Evolutionary conservation across 2,888 invertebrate species (phyloP).

Genomic region (Ceramica pisi): DNA sequence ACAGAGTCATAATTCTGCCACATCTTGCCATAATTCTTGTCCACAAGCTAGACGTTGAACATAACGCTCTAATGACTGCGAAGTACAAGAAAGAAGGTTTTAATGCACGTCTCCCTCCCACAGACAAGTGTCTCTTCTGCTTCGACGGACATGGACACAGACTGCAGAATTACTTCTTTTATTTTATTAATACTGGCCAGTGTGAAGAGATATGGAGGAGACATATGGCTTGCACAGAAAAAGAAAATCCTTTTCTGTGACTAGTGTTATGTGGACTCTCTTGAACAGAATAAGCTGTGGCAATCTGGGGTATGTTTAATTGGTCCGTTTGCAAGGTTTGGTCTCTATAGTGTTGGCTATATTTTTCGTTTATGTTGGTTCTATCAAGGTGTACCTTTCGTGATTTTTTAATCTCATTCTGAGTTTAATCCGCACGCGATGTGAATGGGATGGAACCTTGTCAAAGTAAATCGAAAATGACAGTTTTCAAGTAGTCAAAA

Average conservation of each 20-base stretch:
- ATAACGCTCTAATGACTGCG: conserved; percentile 71
- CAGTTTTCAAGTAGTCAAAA: too few relatives aligned
- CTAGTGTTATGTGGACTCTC: conserved; percentile 23
- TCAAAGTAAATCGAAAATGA: too few relatives aligned
- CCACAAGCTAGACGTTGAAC: conserved; percentile 53
- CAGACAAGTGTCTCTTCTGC: conserved; percentile 60
- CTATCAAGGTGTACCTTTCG: not conserved
- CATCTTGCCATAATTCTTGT: conserved; percentile 31
- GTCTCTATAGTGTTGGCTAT: not conserved
- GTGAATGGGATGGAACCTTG: too few relatives aligned
- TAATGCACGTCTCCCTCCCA: conserved; percentile 62
- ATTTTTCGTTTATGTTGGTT: conserved; percentile 5
- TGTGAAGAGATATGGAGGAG: conserved; percentile 21
- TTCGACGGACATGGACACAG: conserved; percentile 41
- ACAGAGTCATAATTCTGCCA: conserved; percentile 1
- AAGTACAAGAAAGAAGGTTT: conserved; percentile 69
- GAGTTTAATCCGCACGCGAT: too few relatives aligned
- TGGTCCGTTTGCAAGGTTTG: not conserved
- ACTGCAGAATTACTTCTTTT: conserved; percentile 24
- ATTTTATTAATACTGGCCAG: conserved; percentile 54
- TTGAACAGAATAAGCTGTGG: not conserved
- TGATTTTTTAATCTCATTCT: too few relatives aligned
- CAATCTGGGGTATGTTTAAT: not conserved
- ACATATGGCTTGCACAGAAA: conserved; percentile 31
- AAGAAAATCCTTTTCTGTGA: conserved; percentile 19